These are phyloP conservation scores for Anagrus nilaparvatae DNA, from an alignment of 1,140 invertebrate genomes.

Conservation along the genomic window DNA sequence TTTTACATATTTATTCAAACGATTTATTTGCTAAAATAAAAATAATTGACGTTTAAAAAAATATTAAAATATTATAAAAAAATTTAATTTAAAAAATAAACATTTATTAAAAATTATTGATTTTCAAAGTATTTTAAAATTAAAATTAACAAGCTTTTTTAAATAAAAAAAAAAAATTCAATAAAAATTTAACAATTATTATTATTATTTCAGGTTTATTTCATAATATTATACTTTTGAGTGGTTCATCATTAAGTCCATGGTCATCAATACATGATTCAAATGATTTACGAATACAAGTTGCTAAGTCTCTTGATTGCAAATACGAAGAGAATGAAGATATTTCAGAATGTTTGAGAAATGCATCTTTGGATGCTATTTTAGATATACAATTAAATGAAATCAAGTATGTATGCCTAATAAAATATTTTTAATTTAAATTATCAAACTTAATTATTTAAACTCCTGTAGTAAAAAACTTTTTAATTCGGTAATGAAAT, in stretches of 20 bases:
- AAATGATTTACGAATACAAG: constrained; percentile 54
- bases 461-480: no score
- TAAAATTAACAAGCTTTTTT: not conserved
- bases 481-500: no score
- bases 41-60: no score
- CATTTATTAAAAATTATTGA: not conserved
- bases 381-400: constrained; percentile 53
- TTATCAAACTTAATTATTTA: no score
- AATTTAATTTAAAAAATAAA: not conserved
- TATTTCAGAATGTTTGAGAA: constrained; percentile 48
- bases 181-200: not conserved
- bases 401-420: constrained; percentile 40
- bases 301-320: constrained; percentile 63
- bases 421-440: no score
- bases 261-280: constrained; percentile 72
- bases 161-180: not conserved
- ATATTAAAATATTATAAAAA: not conserved
- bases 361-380: constrained; percentile 50
- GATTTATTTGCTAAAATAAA: no score
- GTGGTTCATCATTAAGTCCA: constrained; percentile 76
- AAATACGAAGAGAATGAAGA: constrained; percentile 34
- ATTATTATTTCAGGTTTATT: constrained; percentile 57
- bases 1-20: no score
- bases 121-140: constrained; percentile 6
- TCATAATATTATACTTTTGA: constrained; percentile 73